These are phyloP conservation scores for Martes martes DNA, from an alignment of 2,113 vertebrate genomes.

Conservation along the genomic window DNA sequence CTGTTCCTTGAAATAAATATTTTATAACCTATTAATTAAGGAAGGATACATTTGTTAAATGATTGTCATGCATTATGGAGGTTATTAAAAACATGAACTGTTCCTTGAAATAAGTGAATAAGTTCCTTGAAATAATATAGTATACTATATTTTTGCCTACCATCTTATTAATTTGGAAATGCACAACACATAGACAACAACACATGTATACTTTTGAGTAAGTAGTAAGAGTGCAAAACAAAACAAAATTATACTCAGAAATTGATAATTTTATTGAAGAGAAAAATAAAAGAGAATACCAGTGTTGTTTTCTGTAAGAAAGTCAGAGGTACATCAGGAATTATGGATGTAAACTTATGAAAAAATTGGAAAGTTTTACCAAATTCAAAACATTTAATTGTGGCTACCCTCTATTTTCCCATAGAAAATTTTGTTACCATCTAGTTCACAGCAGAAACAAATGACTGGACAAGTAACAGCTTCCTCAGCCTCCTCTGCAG, in stretches of 20 bases:
- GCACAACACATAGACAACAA: neutral
- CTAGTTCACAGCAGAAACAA: neutral
- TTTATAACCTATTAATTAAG: neutral
- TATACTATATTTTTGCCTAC: neutral
- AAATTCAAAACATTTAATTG: neutral
- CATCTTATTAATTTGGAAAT: neutral
- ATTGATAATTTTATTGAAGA: neutral
- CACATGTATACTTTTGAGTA: neutral
- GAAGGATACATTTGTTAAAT: neutral
- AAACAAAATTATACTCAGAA: neutral
- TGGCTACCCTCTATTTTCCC: neutral
- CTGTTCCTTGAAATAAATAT: neutral
- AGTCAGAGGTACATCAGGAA: neutral
- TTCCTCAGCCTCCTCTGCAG: neutral
- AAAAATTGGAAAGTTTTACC: neutral
- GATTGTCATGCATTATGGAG: neutral
- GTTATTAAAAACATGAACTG: neutral
- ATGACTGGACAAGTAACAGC: neutral
- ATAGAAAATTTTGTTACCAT: neutral
- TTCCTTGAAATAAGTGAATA: neutral
- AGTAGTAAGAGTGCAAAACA: neutral
- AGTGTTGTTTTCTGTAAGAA: neutral
- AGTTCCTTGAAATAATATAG: too few relatives aligned
- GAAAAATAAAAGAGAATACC: neutral
- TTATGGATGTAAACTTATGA: neutral